Base-by-base conservation (phyloP, 2,113 vertebrate genomes). In the Thymallus thymallus region DNA sequence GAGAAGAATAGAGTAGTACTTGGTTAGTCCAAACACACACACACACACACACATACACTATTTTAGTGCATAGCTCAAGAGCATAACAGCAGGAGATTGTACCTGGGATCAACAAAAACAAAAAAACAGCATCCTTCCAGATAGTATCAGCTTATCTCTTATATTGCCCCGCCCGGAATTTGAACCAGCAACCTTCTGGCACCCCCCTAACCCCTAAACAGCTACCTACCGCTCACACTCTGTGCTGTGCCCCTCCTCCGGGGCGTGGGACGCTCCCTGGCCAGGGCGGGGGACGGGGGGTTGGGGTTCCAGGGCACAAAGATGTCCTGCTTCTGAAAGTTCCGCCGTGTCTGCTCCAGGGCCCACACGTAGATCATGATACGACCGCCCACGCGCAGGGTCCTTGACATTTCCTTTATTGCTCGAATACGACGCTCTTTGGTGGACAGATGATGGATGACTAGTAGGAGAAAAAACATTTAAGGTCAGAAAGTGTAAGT, bases 291-390 rank as follows among this genome's bases (percentile, higher is more conserved):
- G 20, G 86, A 74, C 26, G 77, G 85, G 72, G 88, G 89, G 85
- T 91, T 91, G 73, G 87, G 83, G 85, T 93, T 93, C 91, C 93
- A 93, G 81, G 92, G 93, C 64, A 96, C 91, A 63, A 93, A 94
- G 82, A 93, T 61, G 71, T 94, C 93, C 86, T 95, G 92, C 76
- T 94, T 96, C 82, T 96, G 88, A 88, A 94, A 95, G 77, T 91
- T 92, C 32, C 91, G 88, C 18, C 71, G 80, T 68, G 94, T 95
- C 88, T 95, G 94, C 85, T 96, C 94, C 89, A 89, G 94, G 89
- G 94, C 95, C 94, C 94, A 95, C 69, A 94, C 94, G 56, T 94
- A 94, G 81, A 95, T 95, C 94, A 96, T 96, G 85, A 96, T 91
- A 78, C 91, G 91, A 29, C 94, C 94, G 0, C 94, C 94, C 35